A percentile compares a stretch with the other conserved stretches of the same genome.
Evolutionary conservation across 1,140 invertebrate genomes (phyloP).

Genomic region (Drosophila setifemur): DNA sequence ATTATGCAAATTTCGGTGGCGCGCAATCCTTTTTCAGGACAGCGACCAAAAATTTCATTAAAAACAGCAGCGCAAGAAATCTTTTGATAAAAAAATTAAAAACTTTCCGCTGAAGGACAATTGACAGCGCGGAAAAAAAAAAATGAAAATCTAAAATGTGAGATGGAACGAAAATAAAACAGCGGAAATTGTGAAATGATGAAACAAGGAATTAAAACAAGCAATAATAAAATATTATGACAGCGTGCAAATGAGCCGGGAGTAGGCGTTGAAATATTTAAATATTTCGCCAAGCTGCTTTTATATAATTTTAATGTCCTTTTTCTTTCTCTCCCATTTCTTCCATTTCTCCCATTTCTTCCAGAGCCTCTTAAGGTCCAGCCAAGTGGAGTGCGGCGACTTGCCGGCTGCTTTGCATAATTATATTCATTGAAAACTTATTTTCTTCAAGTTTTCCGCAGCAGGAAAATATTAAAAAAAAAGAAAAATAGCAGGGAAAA

Average conservation of each 20-base stretch:
- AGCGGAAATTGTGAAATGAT: slow-evolving; percentile 62
- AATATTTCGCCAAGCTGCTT: slow-evolving; percentile 72
- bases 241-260: slow-evolving; percentile 15
- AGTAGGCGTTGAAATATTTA: slow-evolving; percentile 60
- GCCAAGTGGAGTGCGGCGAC: slow-evolving; percentile 45
- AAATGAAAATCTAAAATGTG: neutral
- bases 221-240: slow-evolving; percentile 81
- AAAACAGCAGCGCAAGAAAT: slow-evolving; percentile 63
- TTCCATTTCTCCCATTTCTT: too few relatives aligned
- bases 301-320: slow-evolving; percentile 61
- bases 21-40: slow-evolving; percentile 62
- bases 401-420: slow-evolving; percentile 72
- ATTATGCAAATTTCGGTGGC: slow-evolving; percentile 69
- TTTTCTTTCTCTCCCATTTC: too few relatives aligned
- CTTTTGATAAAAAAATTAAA: slow-evolving; percentile 79
- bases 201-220: slow-evolving; percentile 79
- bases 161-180: slow-evolving; percentile 25
- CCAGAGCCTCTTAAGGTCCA: slow-evolving; percentile 50
- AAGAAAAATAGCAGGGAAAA: neutral
- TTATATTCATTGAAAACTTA: slow-evolving; percentile 81
- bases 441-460: slow-evolving; percentile 70
- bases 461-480: slow-evolving; percentile 62
- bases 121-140: slow-evolving; percentile 48
- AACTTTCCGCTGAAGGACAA: slow-evolving; percentile 71
- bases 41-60: slow-evolving; percentile 72